Percentiles rank a stretch among this genome's conserved stretches.
These are phyloP conservation scores for Sardinella longiceps DNA, from an alignment of 2,797 vertebrate species.

Conservation along the genomic window DNA sequence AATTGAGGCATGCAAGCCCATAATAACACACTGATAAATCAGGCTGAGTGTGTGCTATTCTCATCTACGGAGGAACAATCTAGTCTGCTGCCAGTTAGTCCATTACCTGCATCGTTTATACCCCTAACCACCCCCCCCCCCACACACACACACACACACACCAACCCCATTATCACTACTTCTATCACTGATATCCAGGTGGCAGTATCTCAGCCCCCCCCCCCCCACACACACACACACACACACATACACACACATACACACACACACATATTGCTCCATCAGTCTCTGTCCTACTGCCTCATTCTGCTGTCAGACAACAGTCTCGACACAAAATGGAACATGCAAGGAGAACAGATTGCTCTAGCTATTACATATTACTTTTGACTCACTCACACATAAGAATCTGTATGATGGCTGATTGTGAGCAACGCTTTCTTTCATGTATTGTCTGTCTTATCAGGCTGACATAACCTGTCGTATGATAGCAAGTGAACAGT, in stretches of 20 bases:
- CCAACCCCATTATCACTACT: neutral
- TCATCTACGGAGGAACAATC: neutral
- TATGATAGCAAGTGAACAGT: neutral
- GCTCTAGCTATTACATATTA: neutral
- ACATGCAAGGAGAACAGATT: neutral
- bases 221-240: too few relatives aligned
- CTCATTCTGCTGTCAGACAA: neutral
- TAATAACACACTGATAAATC: neutral
- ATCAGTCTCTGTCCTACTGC: neutral
- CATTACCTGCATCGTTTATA: neutral
- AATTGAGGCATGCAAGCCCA: neutral
- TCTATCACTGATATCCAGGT: neutral
- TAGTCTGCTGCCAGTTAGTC: neutral
- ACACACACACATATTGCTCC: too few relatives aligned
- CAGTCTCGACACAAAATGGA: neutral
- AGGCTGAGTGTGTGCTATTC: neutral
- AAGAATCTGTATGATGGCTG: neutral
- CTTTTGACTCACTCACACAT: neutral
- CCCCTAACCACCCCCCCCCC: neutral
- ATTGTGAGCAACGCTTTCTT: neutral
- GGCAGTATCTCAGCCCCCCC: neutral
- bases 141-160: too few relatives aligned
- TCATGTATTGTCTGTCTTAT: neutral
- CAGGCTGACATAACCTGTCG: neutral
- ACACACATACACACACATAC: too few relatives aligned